A percentile compares a stretch with the other conserved stretches of the same genome.
Conservation (phyloP, 1,140 invertebrate species). For the Dryas iulia region DNA sequence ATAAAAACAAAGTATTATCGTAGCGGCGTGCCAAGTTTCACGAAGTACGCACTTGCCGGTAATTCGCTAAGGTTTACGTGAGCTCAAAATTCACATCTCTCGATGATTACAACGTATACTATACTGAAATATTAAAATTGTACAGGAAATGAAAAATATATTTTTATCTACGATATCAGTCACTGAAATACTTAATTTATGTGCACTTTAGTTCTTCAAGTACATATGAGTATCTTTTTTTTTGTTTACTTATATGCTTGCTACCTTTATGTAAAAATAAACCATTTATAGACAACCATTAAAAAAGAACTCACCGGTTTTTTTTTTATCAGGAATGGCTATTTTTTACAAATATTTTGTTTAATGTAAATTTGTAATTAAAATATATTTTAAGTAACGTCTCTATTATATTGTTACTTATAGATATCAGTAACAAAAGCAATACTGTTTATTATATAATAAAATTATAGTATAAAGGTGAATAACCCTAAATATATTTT, state of each 20-base stretch:
- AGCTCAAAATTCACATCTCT: conserved; percentile 3
- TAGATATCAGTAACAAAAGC: too few relatives aligned
- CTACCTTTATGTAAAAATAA: neutral
- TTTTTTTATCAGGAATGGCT: neutral
- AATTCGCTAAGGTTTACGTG: conserved; percentile 12
- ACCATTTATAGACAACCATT: neutral
- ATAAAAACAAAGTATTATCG: conserved; percentile 36
- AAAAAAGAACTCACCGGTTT: neutral
- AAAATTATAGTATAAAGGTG: neutral
- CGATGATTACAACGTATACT: neutral
- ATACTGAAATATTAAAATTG: neutral
- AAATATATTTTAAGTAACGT: neutral
- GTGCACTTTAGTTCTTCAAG: too few relatives aligned
- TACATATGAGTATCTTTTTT: too few relatives aligned
- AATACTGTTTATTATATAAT: neutral
- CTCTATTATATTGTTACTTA: too few relatives aligned
- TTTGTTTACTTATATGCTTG: neutral
- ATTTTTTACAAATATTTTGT: neutral
- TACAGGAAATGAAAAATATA: neutral
- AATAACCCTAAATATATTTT: neutral
- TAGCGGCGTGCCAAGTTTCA: conserved; percentile 27
- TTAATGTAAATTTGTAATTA: neutral
- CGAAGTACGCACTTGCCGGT: conserved; percentile 16
- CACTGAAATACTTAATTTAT: too few relatives aligned
- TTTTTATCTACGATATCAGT: too few relatives aligned